Base-by-base conservation (phyloP, 2,797 vertebrate genomes). In the Xiphorhynchus erythropygius region DNA sequence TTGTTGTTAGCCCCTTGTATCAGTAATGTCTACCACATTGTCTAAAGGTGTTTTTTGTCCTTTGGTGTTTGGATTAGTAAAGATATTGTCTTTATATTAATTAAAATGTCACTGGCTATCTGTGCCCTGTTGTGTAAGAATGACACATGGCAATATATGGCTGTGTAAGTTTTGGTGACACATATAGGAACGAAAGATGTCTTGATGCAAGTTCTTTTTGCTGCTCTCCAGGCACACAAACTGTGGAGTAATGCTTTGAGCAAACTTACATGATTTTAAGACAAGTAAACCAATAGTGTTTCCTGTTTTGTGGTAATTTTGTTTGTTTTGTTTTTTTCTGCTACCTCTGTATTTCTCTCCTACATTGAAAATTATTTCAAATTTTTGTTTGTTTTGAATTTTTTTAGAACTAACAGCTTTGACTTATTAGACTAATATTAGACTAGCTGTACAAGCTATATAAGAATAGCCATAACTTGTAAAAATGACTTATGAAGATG, bases 301-400 rank as follows among this genome's bases (percentile, higher is more conserved):
- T 83, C 65, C 18, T 84, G 25, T 0, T 63, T 64, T 73, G 19
- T 52, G 6, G 23, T 50, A 12, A 3, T 39, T 56, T 55, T n/a
- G 4, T 21, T 42, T 39, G 7, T 3, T 32, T 53, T 9, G 12
- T 0, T 23, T 70, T 74, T 9, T 42, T 1, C 18, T 68, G 4
- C 7, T 75, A n/a, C n/a, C 21, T 84, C 22, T 23, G 2, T 55
- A 22, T 77, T 81, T 93, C 5, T 90, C 24, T 88, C 68, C 25
- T 71, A 24, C 7, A 6, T 18, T 57, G 7, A 57, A 53, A 53
- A 24, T 77, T 64, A 39, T 60, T 83, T 84, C 22, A 23, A 15
- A 2, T 55, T 46, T 57, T 65, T 76, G 10, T 50, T 85, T 62
- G 13, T 57, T 94, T 59, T 79, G 28, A 71, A 44, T 19, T 4